These are phyloP conservation scores for Eospalax fontanierii DNA, from an alignment of 2,797 vertebrate genomes.

Conservation along the genomic window DNA sequence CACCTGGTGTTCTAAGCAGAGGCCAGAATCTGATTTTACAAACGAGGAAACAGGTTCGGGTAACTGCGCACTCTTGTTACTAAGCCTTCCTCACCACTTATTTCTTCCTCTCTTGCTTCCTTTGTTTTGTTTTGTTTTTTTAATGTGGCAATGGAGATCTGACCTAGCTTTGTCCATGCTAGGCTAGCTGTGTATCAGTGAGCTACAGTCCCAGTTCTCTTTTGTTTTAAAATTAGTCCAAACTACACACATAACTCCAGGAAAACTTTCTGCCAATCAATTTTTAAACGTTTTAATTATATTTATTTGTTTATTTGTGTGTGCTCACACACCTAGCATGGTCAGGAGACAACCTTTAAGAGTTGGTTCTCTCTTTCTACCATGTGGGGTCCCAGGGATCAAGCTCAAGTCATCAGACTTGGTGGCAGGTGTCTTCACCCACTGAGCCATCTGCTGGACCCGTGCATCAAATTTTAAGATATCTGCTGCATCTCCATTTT, in stretches of 20 bases:
- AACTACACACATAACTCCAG: background rate
- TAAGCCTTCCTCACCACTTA: background rate
- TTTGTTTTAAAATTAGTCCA: conserved; percentile 5
- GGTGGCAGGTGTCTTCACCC: background rate
- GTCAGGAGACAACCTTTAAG: background rate
- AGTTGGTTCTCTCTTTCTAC: background rate
- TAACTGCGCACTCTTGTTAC: background rate
- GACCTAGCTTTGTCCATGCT: background rate
- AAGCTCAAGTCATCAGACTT: background rate
- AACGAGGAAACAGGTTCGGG: conserved; percentile 25
- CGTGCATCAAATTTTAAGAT: background rate
- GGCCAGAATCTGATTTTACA: conserved; percentile 12
- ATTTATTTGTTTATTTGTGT: background rate
- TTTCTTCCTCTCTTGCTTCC: background rate
- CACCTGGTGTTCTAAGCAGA: background rate
- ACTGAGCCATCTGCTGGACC: background rate
- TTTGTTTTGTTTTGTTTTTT: background rate
- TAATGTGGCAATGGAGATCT: background rate
- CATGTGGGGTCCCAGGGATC: background rate
- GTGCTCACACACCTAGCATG: too few relatives aligned
- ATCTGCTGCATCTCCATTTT: background rate
- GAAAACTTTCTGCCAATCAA: conserved; percentile 5
- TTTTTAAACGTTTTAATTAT: background rate
- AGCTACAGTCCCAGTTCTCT: background rate
- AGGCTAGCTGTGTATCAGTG: background rate